Conservation (phyloP, 2,113 vertebrate species). For the Ameiurus melas region DNA sequence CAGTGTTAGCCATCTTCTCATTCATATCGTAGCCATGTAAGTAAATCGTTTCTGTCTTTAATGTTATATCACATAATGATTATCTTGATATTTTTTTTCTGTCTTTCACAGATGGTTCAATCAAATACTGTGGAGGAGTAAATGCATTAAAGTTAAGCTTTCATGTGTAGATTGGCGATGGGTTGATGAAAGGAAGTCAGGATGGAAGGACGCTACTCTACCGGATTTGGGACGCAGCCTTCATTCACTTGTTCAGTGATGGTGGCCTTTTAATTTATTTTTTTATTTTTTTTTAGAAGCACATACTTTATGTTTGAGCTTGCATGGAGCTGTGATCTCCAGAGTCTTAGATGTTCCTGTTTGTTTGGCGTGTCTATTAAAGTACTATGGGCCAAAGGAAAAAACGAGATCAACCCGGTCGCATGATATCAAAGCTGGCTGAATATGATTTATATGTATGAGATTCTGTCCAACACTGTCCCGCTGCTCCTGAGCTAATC, state of each 20-base stretch:
- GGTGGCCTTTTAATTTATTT: neutral
- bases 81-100: neutral
- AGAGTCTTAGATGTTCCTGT: slow-evolving; percentile 12
- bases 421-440: slow-evolving; percentile 3
- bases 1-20: neutral
- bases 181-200: slow-evolving; percentile 6
- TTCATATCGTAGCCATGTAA: neutral
- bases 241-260: neutral
- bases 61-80: neutral
- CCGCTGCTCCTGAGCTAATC: neutral
- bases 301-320: neutral
- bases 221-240: neutral
- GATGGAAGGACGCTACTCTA: neutral
- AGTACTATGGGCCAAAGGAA: neutral
- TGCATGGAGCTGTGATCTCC: slow-evolving; percentile 6
- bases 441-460: slow-evolving; percentile 22
- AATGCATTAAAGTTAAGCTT: neutral
- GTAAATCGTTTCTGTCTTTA: neutral
- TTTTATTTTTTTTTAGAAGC: neutral
- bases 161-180: neutral
- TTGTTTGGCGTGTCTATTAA: neutral
- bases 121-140: no score
- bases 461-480: neutral
- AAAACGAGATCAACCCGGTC: neutral
- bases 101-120: neutral